Conservation (phyloP, 2,888 invertebrate genomes). For the Limnephilus auricula region DNA sequence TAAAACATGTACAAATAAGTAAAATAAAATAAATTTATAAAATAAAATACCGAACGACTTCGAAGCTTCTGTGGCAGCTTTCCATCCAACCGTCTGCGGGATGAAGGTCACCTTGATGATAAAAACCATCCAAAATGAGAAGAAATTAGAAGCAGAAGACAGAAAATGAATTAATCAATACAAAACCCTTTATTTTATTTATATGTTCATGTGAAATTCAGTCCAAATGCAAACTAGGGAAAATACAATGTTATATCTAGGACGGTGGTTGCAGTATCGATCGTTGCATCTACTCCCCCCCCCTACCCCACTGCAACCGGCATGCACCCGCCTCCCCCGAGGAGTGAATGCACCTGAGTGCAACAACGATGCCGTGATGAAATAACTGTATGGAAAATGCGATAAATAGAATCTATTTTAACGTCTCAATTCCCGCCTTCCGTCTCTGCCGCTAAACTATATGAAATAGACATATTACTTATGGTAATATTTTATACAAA, state of each 20-base stretch:
- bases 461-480: too few relatives aligned
- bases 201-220: background rate
- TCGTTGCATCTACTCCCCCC: background rate
- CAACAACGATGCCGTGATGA: background rate
- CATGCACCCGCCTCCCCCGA: background rate
- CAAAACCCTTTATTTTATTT: too few relatives aligned
- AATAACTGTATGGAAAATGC: background rate
- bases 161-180: too few relatives aligned
- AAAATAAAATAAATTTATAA: too few relatives aligned
- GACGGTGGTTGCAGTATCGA: background rate
- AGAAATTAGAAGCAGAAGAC: background rate
- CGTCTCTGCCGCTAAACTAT: too few relatives aligned
- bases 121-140: background rate
- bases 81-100: too few relatives aligned
- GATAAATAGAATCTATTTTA: background rate
- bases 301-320: background rate
- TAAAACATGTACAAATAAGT: too few relatives aligned
- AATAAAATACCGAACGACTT: too few relatives aligned
- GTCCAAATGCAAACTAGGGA: background rate
- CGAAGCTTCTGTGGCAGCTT: too few relatives aligned
- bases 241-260: background rate
- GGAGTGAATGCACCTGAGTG: background rate
- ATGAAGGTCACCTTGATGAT: background rate
- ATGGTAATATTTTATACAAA: too few relatives aligned
- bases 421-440: background rate